Base-by-base conservation (phyloP, 2,113 vertebrate species). In the Anolis sagrei region DNA sequence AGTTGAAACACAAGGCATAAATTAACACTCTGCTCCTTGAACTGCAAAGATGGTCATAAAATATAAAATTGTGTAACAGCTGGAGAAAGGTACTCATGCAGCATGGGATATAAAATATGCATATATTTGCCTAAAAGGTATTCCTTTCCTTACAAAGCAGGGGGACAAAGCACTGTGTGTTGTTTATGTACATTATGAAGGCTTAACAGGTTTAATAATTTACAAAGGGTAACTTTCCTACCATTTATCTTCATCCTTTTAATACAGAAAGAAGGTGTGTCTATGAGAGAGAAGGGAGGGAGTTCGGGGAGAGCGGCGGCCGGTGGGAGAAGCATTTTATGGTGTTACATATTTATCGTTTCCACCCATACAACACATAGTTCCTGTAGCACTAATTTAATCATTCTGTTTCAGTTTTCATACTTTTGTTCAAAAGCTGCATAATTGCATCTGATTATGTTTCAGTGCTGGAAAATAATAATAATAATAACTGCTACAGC, bases 391-490 rank as follows among this genome's bases (percentile, higher is more conserved):
- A 44, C 84, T 85, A 10, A 85, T 86, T 90, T 89, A 89, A 92
- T 89, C 66, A 64, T 0, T 1, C 36, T 58, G 84, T 91, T 87
- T 90, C 89, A 76, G 84, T 92, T 90, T 90, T 69, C 78, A 76
- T 82, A 85, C 48, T 90, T 84, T 90, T 48, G 81, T 32, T 27
- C 86, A 58, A 83, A 83, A 90, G 70, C 86, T 83, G 73, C 83
- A 86, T 82, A 90, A 90, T 90, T 93, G 21, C 83, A 66, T 83
- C 79, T 90, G 81, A 68, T 89, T 76, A 80, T 82, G 54, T 49
- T 87, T 87, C 74, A 75, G 66, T 79, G 85, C 68, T 62, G 76
- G 76, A 39, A 72, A 62, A 29, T n/a, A n/a, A n/a, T n/a, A 80
- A 83, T 48, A 88, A 23, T 4, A 86, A 85, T 62, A 86, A 86